phyloP scores from a whole-genome alignment of 2,797 vertebrate genomes.

The Malurus splendens region DNA sequence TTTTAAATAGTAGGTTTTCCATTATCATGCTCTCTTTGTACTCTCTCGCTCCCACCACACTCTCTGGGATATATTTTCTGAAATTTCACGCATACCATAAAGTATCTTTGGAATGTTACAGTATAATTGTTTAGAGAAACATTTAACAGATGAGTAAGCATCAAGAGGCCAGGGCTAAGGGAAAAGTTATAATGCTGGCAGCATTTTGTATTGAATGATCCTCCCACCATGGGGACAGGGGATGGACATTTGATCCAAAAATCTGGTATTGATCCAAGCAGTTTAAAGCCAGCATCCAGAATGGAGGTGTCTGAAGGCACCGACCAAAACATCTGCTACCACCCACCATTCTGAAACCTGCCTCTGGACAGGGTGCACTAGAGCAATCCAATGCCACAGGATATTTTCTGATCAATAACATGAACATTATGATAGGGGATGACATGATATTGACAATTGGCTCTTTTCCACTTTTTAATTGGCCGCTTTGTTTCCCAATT shows the following conservation, averaged over 20 bases:
- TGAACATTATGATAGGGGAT: not conserved
- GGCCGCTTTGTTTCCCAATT: not conserved
- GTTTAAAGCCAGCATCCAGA: not conserved
- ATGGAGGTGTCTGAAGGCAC: not conserved
- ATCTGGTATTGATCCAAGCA: not conserved
- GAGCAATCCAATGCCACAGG: not conserved
- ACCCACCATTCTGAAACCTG: not conserved
- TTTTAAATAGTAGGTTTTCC: not conserved
- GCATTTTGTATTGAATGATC: conserved; percentile 26
- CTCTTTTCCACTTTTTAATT: not conserved
- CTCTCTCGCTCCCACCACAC: not conserved
- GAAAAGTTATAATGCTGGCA: conserved; percentile 27
- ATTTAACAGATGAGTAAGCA: conserved; percentile 51
- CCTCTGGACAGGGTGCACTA: not conserved
- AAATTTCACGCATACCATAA: conserved; percentile 46
- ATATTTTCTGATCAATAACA: not conserved
- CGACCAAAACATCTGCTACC: not conserved
- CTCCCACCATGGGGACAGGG: not conserved
- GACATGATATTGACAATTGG: not conserved
- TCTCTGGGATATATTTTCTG: conserved; percentile 5
- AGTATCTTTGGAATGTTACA: conserved; percentile 57
- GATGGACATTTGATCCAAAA: not conserved
- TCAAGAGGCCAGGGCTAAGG: conserved; percentile 31
- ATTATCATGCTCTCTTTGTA: not conserved
- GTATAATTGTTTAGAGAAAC: conserved; percentile 57